These are phyloP conservation scores for Cydia amplana DNA, from an alignment of 1,140 invertebrate species.

Conservation along the genomic window DNA sequence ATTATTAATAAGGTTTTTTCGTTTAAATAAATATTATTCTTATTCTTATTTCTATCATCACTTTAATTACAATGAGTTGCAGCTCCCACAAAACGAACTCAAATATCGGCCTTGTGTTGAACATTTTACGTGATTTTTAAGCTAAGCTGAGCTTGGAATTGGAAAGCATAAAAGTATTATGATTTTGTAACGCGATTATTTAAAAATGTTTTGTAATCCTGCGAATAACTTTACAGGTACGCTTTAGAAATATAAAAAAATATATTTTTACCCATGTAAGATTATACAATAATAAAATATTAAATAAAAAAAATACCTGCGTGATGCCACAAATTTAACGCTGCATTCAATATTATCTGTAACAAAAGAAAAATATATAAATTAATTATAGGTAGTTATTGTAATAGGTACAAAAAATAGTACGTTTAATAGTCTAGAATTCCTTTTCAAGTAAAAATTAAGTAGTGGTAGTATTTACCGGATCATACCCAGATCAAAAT, in stretches of 20 bases:
- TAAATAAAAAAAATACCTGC: neutral
- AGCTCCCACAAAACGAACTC: neutral
- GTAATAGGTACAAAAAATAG: too few relatives aligned
- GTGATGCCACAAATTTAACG: neutral
- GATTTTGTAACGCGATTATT: too few relatives aligned
- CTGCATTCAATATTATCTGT: neutral
- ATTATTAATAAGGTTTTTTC: too few relatives aligned
- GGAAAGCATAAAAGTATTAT: neutral
- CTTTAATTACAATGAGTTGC: neutral
- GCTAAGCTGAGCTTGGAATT: neutral
- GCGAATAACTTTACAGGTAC: too few relatives aligned
- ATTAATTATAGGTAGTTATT: neutral
- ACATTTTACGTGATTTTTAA: neutral
- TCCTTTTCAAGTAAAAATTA: too few relatives aligned
- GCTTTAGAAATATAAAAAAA: too few relatives aligned
- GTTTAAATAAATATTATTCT: too few relatives aligned
- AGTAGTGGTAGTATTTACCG: too few relatives aligned
- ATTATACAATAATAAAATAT: too few relatives aligned
- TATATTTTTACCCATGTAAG: too few relatives aligned
- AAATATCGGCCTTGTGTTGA: neutral
- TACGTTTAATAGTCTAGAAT: neutral
- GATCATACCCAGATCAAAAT: too few relatives aligned
- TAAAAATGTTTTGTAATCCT: too few relatives aligned
- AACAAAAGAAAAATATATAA: neutral
- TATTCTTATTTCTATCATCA: neutral